A percentile compares a stretch with the other conserved stretches of the same genome.
Evolutionary conservation across 2,113 vertebrate genomes (phyloP).

Genomic region (Neoarius graeffei): DNA sequence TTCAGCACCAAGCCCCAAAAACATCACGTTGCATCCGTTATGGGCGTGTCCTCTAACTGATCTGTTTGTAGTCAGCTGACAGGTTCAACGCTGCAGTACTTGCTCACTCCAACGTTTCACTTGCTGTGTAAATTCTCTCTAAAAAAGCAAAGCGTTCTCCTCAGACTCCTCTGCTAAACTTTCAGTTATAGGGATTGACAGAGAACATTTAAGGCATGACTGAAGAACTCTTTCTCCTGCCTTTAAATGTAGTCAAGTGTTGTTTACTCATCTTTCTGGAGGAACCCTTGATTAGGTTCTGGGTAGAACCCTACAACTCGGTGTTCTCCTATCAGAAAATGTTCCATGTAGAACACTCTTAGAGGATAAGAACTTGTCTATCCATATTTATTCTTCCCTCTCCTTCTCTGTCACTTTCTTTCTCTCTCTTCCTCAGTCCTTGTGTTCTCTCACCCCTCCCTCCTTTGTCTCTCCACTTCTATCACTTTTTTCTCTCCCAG

Average conservation of each 20-base stretch:
- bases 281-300: neutral
- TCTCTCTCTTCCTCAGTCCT: neutral
- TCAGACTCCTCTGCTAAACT: neutral
- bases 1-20: too few relatives aligned
- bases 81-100: too few relatives aligned
- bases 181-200: neutral
- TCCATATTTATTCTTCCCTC: too few relatives aligned
- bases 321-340: neutral
- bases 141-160: neutral
- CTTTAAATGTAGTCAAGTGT: neutral
- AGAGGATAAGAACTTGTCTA: neutral
- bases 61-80: too few relatives aligned
- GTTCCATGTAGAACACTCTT: neutral
- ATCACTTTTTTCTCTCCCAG: neutral
- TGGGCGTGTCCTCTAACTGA: too few relatives aligned
- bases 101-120: too few relatives aligned
- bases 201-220: neutral
- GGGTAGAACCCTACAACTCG: neutral
- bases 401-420: neutral
- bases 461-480: neutral
- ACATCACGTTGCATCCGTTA: too few relatives aligned
- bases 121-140: too few relatives aligned
- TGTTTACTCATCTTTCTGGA: neutral
- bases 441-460: neutral
- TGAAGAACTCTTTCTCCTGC: neutral